Percentiles rank a stretch among this genome's conserved stretches.
Conservation (phyloP, 2,888 invertebrate species). For the Agrilus biguttatus region DNA sequence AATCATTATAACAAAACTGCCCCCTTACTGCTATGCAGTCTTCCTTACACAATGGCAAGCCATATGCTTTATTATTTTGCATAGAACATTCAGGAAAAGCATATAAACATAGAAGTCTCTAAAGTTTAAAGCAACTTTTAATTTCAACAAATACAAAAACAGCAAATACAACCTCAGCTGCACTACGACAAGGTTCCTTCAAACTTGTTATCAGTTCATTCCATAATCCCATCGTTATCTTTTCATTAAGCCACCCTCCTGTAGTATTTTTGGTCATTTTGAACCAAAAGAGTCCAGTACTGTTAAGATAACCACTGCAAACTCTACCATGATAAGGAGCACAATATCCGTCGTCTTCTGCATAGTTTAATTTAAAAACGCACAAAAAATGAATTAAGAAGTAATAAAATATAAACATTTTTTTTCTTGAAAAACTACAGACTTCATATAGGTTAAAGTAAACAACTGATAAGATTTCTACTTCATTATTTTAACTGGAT, state of each 20-base stretch:
- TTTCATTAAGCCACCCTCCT: constrained; percentile 69
- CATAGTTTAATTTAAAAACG: neutral
- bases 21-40: constrained; percentile 85
- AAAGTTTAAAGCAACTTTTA: constrained; percentile 11
- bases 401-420: too few species aligned
- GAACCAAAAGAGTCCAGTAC: constrained; percentile 39
- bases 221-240: constrained; percentile 71
- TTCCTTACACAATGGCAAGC: constrained; percentile 77
- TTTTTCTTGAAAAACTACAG: too few species aligned
- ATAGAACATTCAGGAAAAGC: constrained; percentile 68
- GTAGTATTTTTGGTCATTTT: constrained; percentile 35
- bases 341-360: constrained; percentile 50
- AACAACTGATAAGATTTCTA: too few species aligned
- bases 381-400: constrained; percentile 3
- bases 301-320: constrained; percentile 34
- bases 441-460: too few species aligned
- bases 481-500: too few species aligned
- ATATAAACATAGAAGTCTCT: constrained; percentile 79
- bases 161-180: constrained; percentile 52
- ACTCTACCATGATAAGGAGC: constrained; percentile 71
- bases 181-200: constrained; percentile 69
- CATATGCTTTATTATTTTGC: constrained; percentile 45
- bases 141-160: constrained; percentile 3
- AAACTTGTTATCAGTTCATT: constrained; percentile 69
- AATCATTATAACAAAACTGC: constrained; percentile 86